Conservation (phyloP, 2,113 vertebrate genomes). For the Tragulus kanchil region DNA sequence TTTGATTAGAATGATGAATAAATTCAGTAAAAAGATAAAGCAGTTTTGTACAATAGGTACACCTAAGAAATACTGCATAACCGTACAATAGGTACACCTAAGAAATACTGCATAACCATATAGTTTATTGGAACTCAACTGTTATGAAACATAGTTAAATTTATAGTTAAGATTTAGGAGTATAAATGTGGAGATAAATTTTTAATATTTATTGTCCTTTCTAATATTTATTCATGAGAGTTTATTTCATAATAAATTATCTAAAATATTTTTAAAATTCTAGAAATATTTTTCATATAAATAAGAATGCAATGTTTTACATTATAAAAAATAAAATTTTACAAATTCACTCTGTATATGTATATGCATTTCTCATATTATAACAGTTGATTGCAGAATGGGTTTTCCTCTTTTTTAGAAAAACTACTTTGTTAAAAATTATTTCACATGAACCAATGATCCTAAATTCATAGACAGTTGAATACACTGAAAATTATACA, state of each 20-base stretch:
- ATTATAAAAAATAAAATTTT: neutral
- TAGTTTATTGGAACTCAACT: neutral
- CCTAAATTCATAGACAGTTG: neutral
- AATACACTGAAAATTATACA: neutral
- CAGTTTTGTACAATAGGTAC: neutral
- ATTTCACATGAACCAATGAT: neutral
- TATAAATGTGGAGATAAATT: neutral
- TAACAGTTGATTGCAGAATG: neutral
- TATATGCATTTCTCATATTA: neutral
- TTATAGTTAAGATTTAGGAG: neutral
- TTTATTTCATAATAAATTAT: neutral
- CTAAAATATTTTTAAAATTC: neutral
- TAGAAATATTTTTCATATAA: neutral
- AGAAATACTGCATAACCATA: neutral
- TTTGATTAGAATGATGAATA: constrained; percentile 31
- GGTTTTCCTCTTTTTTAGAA: neutral
- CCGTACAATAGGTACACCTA: neutral
- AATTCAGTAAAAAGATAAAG: constrained; percentile 36
- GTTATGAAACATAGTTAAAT: neutral
- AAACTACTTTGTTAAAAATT: neutral
- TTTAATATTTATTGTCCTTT: neutral
- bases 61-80: neutral
- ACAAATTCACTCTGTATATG: neutral
- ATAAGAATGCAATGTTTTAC: neutral
- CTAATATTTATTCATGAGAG: neutral